phyloP scores from a whole-genome alignment of 2,888 invertebrate species.

The Phorcus lineatus region DNA sequence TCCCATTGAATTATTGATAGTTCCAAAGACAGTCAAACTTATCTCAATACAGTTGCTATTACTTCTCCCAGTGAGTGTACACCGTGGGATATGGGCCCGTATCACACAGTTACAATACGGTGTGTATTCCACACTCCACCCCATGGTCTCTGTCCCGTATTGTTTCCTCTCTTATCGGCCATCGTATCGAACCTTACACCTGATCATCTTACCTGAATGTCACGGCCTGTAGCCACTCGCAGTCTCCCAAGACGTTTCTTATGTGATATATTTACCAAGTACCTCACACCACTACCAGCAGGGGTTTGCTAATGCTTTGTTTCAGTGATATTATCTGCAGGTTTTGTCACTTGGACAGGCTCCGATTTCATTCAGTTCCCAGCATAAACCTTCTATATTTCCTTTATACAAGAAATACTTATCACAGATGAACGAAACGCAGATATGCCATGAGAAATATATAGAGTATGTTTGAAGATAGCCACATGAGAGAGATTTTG shows the following conservation, averaged over 20 bases:
- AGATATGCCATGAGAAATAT: too few species aligned
- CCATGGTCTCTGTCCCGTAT: neutral
- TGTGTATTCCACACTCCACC: neutral
- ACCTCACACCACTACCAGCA: neutral
- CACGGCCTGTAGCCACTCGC: neutral
- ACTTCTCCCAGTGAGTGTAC: neutral
- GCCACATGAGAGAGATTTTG: too few species aligned
- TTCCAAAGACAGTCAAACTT: neutral
- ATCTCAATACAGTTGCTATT: neutral
- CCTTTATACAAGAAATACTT: too few species aligned
- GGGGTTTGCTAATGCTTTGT: neutral
- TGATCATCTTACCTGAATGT: neutral
- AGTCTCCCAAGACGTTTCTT: neutral
- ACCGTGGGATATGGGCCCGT: neutral
- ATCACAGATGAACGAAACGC: too few species aligned
- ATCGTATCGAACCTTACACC: neutral
- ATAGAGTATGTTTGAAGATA: too few species aligned
- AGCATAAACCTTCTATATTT: neutral
- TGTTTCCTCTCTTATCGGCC: neutral
- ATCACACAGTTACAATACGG: neutral
- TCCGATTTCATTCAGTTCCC: neutral
- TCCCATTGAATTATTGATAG: slow-evolving; percentile 1
- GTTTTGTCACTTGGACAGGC: neutral
- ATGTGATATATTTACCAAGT: neutral
- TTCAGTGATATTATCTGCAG: neutral